These are phyloP conservation scores for Drosophila asahinai DNA, from an alignment of 1,140 invertebrate species.

Conservation along the genomic window DNA sequence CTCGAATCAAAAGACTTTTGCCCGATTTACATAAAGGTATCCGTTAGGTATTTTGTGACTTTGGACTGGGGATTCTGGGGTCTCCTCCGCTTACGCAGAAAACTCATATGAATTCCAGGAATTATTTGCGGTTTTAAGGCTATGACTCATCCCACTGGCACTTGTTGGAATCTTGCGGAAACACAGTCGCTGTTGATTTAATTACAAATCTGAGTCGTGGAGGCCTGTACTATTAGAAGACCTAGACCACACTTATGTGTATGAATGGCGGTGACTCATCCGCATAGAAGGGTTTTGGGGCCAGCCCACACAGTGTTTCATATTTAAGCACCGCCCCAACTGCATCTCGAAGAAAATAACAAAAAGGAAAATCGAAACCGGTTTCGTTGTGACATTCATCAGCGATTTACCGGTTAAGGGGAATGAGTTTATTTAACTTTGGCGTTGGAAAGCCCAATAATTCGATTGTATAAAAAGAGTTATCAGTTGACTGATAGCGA, in stretches of 20 bases:
- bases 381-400: constrained; percentile 54
- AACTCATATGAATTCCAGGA: constrained; percentile 74
- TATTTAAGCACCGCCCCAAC: constrained; percentile 16
- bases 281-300: constrained; percentile 11
- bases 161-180: constrained; percentile 40
- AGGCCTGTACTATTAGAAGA: constrained; percentile 28
- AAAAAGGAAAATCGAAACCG: constrained; percentile 51
- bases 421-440: constrained; percentile 19
- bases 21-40: constrained; percentile 51
- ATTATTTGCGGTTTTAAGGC: constrained; percentile 32
- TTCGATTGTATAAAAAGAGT: neutral
- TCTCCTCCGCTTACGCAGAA: constrained; percentile 59
- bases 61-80: constrained; percentile 14
- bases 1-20: constrained; percentile 39
- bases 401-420: constrained; percentile 41
- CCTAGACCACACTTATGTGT: constrained; percentile 34
- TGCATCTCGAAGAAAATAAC: constrained; percentile 16
- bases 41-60: constrained; percentile 41
- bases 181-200: constrained; percentile 30
- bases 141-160: constrained; percentile 57
- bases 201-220: constrained; percentile 47
- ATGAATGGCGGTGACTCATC: constrained; percentile 22
- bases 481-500: neutral
- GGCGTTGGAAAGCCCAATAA: neutral
- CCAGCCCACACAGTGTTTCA: constrained; percentile 33